phyloP scores from a whole-genome alignment of 2,888 invertebrate genomes.

The Tridacna crocea region DNA sequence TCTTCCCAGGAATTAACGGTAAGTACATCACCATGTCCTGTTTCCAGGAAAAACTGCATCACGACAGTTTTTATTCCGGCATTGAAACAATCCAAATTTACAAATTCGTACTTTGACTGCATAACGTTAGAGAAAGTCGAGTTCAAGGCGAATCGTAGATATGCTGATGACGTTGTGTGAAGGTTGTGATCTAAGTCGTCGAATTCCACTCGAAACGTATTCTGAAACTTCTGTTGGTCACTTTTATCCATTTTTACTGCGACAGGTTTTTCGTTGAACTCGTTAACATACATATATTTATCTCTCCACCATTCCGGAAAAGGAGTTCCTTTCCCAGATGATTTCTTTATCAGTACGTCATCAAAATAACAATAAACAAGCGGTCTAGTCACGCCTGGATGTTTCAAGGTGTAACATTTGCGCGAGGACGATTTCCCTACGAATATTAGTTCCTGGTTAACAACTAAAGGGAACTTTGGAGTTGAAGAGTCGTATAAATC shows the following conservation, averaged over 20 bases:
- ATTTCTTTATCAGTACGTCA: slow-evolving; percentile 44
- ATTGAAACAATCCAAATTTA: slow-evolving; percentile 16
- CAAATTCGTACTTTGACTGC: slow-evolving; percentile 7
- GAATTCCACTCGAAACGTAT: slow-evolving; percentile 34
- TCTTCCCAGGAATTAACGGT: slow-evolving; percentile 30
- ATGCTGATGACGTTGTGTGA: slow-evolving; percentile 42
- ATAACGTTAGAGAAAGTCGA: not conserved
- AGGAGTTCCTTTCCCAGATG: slow-evolving; percentile 26
- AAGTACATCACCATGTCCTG: slow-evolving; percentile 33
- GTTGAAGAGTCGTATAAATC: slow-evolving; percentile 27
- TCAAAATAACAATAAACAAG: slow-evolving; percentile 40
- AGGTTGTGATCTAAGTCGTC: slow-evolving; percentile 41
- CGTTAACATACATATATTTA: slow-evolving; percentile 36
- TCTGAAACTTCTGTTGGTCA: not conserved
- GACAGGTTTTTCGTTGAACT: not conserved
- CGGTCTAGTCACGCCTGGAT: slow-evolving; percentile 9
- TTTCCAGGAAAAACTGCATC: slow-evolving; percentile 40
- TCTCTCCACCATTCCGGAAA: slow-evolving; percentile 55
- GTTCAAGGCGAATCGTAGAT: slow-evolving; percentile 40
- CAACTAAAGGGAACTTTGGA: slow-evolving; percentile 47
- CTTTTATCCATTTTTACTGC: slow-evolving; percentile 8
- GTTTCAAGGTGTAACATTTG: slow-evolving; percentile 28
- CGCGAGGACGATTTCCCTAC: slow-evolving; percentile 45
- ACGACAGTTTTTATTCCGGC: slow-evolving; percentile 34
- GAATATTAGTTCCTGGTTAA: slow-evolving; percentile 35